These are phyloP conservation scores for Erebia epiphron DNA, from an alignment of 2,888 invertebrate genomes.

Conservation along the genomic window DNA sequence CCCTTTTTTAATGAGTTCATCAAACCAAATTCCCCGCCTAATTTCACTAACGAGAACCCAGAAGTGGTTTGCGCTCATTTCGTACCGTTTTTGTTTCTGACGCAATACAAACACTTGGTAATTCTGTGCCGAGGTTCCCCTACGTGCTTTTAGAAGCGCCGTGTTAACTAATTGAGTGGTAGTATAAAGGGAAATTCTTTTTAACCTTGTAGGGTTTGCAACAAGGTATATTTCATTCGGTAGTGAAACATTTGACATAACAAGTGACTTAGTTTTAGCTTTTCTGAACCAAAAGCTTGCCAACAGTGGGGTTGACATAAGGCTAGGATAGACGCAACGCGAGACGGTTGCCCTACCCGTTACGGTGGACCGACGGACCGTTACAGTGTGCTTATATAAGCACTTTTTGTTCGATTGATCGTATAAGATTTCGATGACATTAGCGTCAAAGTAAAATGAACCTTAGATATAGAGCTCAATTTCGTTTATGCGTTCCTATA, in stretches of 20 bases:
- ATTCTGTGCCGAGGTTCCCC: conserved; percentile 33
- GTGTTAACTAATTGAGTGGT: conserved; percentile 10
- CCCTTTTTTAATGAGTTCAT: conserved; percentile 28
- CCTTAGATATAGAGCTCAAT: too few relatives aligned
- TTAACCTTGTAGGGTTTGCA: conserved; percentile 12
- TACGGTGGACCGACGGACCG: too few relatives aligned
- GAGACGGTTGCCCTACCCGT: too few relatives aligned
- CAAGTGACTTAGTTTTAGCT: too few relatives aligned
- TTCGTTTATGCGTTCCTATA: too few relatives aligned
- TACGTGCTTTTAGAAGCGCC: conserved; percentile 33
- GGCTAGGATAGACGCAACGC: too few relatives aligned
- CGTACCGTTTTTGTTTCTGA: conserved; percentile 34
- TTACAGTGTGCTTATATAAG: too few relatives aligned
- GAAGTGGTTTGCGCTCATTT: conserved; percentile 35
- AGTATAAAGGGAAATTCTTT: conserved; percentile 33
- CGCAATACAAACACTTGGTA: conserved; percentile 37
- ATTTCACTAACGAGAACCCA: conserved; percentile 34
- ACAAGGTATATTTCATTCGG: background rate
- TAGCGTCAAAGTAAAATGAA: too few relatives aligned
- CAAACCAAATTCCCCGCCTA: conserved; percentile 25
- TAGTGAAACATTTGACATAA: background rate
- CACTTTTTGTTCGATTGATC: too few relatives aligned
- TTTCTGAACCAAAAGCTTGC: too few relatives aligned
- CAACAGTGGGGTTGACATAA: too few relatives aligned
- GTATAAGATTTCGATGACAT: too few relatives aligned